Base-by-base conservation (phyloP, 2,113 vertebrate genomes). In the Leptobrachium ailaonicum region DNA sequence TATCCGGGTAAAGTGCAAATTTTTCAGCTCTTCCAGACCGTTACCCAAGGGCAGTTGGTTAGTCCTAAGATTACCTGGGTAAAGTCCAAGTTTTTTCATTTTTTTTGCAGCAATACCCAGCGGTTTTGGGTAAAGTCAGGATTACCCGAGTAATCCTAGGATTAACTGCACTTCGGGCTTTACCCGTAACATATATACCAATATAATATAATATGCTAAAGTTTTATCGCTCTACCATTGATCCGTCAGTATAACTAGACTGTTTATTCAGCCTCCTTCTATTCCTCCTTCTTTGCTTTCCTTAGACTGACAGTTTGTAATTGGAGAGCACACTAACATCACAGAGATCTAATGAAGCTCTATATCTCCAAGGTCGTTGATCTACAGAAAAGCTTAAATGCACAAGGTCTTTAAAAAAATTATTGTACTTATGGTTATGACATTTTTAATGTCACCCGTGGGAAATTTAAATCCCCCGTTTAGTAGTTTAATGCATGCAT, bases 281-380 rank as follows among this genome's bases (percentile, higher is more conserved):
- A 14, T 70, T 20, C 11, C 11, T 20, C 47, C 47, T 50, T 50
- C 47, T 50, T 50, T 50, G 5, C 64, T 13, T 58, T 32, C 58
- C 58, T 80, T 58, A n/a, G 53, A 73, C 67, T 67, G 40, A 73
- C 40, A 11, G 8, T 14, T 8, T 67, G 71, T 80, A 68, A 80
- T 11, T 14, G 2, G 58, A 73, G 71, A 67, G 2, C 41, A 58
- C 43, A 58, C 45, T 43, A 69, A 68, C 42, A 68, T 63, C n/a
- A 14, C 58, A 14, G 62, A 58, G 70, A 73, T 43, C 60, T 47
- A 73, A 13, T 9, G 14, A 32, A 56, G 45, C 41, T 32, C 9
- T 67, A 43, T n/a, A 64, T 66, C 47, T 67, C 70, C 77, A 79
- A 73, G 78, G 78, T 80, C 78, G 64, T 67, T 66, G 41, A 43